These are phyloP conservation scores for Ichneumoninae sp. DNA, from an alignment of 2,888 invertebrate genomes.

Conservation along the genomic window DNA sequence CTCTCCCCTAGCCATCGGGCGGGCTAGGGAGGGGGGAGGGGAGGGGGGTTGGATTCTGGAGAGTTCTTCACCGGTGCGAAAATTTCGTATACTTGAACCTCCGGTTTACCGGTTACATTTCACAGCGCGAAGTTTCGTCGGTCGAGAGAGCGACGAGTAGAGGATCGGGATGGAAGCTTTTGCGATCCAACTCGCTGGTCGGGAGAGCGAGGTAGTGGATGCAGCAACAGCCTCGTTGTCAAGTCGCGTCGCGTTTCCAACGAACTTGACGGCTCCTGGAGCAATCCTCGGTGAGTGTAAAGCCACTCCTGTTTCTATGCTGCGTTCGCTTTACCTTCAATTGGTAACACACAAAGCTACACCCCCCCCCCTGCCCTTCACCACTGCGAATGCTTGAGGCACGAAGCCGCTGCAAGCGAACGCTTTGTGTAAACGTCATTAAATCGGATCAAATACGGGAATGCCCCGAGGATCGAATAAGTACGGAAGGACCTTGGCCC, in stretches of 20 bases:
- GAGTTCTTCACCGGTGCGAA: constrained; percentile 28
- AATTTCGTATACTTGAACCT: constrained; percentile 42
- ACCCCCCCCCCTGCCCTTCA: background rate
- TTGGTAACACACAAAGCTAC: constrained; percentile 40
- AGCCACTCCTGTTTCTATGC: constrained; percentile 16
- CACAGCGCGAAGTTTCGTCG: background rate
- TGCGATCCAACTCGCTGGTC: background rate
- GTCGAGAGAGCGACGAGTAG: background rate
- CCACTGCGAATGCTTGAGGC: background rate
- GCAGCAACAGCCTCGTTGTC: constrained; percentile 46
- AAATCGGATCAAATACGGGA: constrained; percentile 52
- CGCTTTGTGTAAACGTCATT: constrained; percentile 55
- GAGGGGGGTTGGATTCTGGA: background rate
- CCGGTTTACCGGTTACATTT: background rate
- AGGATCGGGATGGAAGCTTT: background rate
- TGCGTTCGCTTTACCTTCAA: constrained; percentile 46
- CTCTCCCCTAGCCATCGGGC: constrained; percentile 8
- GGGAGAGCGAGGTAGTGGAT: background rate
- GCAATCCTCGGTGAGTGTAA: constrained; percentile 36
- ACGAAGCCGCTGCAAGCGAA: constrained; percentile 17
- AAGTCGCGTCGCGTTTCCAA: constrained; percentile 51
- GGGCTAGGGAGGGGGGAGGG: background rate
- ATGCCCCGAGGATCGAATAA: constrained; percentile 12
- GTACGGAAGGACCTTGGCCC: background rate
- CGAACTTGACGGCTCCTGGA: constrained; percentile 36